Percentiles rank a stretch among this genome's conserved stretches.
Conservation (phyloP, 2,113 vertebrate species). For the Aplodontia rufa region DNA sequence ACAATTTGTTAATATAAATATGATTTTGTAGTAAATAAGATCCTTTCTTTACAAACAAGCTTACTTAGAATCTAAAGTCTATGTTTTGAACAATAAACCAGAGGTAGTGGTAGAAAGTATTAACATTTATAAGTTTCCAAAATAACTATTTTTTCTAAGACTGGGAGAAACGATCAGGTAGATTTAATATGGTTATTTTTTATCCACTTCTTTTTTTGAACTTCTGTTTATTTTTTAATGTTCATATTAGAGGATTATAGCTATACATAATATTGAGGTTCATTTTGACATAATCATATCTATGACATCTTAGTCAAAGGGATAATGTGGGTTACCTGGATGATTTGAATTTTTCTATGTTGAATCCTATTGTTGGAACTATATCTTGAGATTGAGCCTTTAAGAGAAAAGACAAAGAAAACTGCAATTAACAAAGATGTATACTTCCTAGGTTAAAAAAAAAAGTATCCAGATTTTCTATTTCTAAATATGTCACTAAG, state of each 20-base stretch:
- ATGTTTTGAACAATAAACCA: conserved; percentile 54
- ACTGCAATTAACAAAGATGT: neutral
- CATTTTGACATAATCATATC: neutral
- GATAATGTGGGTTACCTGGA: conserved; percentile 89
- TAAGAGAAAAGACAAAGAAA: conserved; percentile 71
- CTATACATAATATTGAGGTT: too few relatives aligned
- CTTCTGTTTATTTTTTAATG: too few relatives aligned
- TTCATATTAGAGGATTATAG: too few relatives aligned
- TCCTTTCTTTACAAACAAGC: neutral
- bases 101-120: neutral
- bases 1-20: conserved; percentile 28
- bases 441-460: conserved; percentile 38
- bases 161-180: neutral
- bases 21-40: conserved; percentile 17
- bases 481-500: conserved; percentile 28
- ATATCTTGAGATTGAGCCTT: conserved; percentile 98
- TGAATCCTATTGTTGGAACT: conserved; percentile 99
- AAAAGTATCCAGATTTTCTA: neutral
- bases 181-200: neutral
- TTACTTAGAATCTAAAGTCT: conserved; percentile 2
- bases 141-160: conserved; percentile 43
- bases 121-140: neutral
- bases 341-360: conserved; percentile 98
- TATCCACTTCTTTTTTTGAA: neutral
- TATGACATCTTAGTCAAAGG: neutral